phyloP scores from a whole-genome alignment of 2,113 vertebrate species.

The Channa maculata region DNA sequence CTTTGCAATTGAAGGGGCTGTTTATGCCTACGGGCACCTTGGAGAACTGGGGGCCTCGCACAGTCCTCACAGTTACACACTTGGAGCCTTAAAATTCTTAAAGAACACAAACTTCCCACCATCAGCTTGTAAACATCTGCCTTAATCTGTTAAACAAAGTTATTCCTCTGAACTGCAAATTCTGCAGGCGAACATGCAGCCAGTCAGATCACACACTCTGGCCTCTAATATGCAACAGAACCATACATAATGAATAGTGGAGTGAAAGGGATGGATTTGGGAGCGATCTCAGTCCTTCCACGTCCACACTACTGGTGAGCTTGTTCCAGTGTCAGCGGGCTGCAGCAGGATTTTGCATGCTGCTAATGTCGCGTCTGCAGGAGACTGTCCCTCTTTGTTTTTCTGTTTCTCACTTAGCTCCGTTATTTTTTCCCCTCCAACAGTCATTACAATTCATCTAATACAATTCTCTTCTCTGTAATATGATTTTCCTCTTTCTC shows the following conservation, averaged over 20 bases:
- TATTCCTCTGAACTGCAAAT: slow-evolving; percentile 48
- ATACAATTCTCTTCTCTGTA: slow-evolving; percentile 45
- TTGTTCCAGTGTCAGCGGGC: slow-evolving; percentile 46
- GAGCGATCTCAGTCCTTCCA: slow-evolving; percentile 63
- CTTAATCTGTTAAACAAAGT: slow-evolving; percentile 16
- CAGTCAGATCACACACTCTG: slow-evolving; percentile 48
- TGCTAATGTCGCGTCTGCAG: slow-evolving; percentile 66
- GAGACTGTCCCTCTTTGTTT: slow-evolving; percentile 66
- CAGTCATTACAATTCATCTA: slow-evolving; percentile 53
- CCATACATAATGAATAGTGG: slow-evolving; percentile 64
- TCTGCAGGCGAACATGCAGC: slow-evolving; percentile 15
- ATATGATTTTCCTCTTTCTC: slow-evolving; percentile 35
- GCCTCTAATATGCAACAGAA: slow-evolving; percentile 45
- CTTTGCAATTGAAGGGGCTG: background rate
- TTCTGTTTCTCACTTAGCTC: slow-evolving; percentile 41
- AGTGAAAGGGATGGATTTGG: slow-evolving; percentile 28
- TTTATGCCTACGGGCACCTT: slow-evolving; percentile 1
- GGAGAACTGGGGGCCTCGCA: background rate
- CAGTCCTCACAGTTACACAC: slow-evolving; percentile 8
- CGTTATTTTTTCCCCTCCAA: slow-evolving; percentile 13
- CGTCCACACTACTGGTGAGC: slow-evolving; percentile 55
- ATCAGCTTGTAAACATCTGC: slow-evolving; percentile 1
- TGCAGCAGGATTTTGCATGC: slow-evolving; percentile 70
- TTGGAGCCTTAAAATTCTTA: slow-evolving; percentile 11
- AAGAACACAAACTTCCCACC: slow-evolving; percentile 15